Evolutionary conservation across 2,888 invertebrate species (phyloP), one percentile per base, ranked within the genome.

Genomic region (Drosophila nigricruria): DNA sequence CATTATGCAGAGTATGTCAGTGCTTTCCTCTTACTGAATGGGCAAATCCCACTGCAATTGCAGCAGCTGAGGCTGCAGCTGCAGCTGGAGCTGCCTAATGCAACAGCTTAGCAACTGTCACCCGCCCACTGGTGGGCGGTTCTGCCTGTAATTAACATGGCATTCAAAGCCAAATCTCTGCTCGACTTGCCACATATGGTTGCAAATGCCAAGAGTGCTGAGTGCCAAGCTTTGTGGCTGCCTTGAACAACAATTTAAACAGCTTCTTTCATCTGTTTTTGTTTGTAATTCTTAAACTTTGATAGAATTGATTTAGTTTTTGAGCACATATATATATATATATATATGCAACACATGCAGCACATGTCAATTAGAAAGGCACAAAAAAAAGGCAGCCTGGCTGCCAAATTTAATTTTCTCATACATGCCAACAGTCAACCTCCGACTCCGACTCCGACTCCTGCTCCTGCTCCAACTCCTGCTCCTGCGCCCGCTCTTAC

Each of bases 351-450:
- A 40, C 66, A 73, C 72, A 77, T 71, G 87, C 90, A 82, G 73
- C 90, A 73, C 77, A 86, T 90, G 85, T 82, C 85, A 85, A 85
- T 85, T 85, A 85, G 86, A 49, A 18, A 12, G 47, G 18, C 4
- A 53, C 69, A 66, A 70, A 1, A 45, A 82, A 79, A 68, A 63
- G 83, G 61, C 86, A 89, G 86, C 73, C 68, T 16, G 73, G 88
- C 87, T 88, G 85, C 81, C 88, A 85, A 88, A 88, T 90, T 90
- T 82, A 90, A 90, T 88, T 85, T 82, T 66, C 59, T 36, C 65
- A 73, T 30, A 42, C 56, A 62, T 27, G 60, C 20, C 73, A 50
- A 25, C 5, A 27, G 40, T 12, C 36, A 40, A 16, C 30, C 49
- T 27, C 25, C 45, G 18, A n/a, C 8, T 4, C 18, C 5, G 1